phyloP scores from a whole-genome alignment of 2,113 vertebrate genomes.

The Centropus bengalensis region DNA sequence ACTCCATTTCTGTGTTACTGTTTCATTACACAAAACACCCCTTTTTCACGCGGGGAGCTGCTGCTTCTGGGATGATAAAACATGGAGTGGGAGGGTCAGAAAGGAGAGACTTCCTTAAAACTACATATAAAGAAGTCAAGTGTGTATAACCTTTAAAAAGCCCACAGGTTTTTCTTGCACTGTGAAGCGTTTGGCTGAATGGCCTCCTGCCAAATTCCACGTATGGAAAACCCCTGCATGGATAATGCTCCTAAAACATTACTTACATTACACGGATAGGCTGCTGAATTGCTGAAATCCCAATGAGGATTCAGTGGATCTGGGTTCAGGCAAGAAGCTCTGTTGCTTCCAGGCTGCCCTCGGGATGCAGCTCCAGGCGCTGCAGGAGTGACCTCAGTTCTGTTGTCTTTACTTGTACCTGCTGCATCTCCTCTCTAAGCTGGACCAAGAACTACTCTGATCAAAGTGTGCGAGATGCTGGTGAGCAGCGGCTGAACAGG shows the following conservation, averaged over 20 bases:
- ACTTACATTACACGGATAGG: not conserved
- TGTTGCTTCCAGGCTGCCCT: not conserved
- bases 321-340: not conserved
- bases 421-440: not conserved
- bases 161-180: not conserved
- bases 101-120: not conserved
- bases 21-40: not conserved
- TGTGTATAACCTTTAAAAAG: not conserved
- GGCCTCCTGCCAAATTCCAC: slow-evolving; percentile 50
- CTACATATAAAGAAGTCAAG: not conserved
- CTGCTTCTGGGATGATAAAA: not conserved
- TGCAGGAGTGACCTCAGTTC: not conserved
- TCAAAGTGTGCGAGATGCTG: not conserved
- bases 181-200: not conserved
- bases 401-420: accelerated
- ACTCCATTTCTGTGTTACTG: not conserved
- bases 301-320: not conserved
- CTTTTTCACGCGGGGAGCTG: not conserved
- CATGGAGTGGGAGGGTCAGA: not conserved
- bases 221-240: slow-evolving; percentile 22
- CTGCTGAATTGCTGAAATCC: slow-evolving; percentile 4
- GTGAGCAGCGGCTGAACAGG: no score
- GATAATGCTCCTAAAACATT: slow-evolving; percentile 54
- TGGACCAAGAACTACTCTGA: not conserved
- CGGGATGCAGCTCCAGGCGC: not conserved